Evolutionary conservation across 2,113 vertebrate genomes (phyloP).

Genomic region (Mohoua ochrocephala): DNA sequence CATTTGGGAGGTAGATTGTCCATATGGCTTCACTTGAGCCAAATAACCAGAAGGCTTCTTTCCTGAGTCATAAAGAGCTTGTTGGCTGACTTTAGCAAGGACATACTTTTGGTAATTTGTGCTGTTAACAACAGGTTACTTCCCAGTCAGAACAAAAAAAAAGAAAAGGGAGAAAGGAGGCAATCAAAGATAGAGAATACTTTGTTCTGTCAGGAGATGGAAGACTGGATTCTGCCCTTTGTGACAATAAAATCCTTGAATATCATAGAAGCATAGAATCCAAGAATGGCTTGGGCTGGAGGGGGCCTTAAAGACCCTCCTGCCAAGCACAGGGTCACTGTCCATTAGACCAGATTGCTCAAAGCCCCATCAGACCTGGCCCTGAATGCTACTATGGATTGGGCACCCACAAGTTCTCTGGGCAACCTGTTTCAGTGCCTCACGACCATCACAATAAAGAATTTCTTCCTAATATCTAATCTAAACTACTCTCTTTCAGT

Average conservation of each 20-base stretch:
- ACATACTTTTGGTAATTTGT: not conserved
- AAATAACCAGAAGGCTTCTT: constrained; percentile 27
- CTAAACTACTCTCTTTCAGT: not conserved
- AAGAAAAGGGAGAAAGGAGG: not conserved
- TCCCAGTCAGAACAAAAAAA: not conserved
- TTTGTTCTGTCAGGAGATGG: not conserved
- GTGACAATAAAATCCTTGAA: not conserved
- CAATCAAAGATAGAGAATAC: not conserved
- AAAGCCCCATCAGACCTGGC: not conserved
- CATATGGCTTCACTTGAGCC: constrained; percentile 27
- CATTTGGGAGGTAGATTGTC: constrained; percentile 15
- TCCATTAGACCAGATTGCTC: not conserved
- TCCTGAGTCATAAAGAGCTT: constrained; percentile 44
- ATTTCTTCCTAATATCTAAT: not conserved
- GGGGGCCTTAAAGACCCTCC: not conserved
- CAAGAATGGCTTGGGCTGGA: not conserved
- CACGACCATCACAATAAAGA: not conserved
- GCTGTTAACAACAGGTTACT: not conserved
- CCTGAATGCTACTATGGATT: not conserved
- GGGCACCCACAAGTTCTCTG: not conserved
- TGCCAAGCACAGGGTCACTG: not conserved
- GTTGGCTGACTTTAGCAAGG: constrained; percentile 47
- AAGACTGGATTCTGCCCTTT: not conserved
- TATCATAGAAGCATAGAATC: too few species aligned
- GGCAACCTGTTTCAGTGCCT: not conserved